Conservation (phyloP, 2,113 vertebrate genomes). For the Rhegmatorhina hoffmannsi region DNA sequence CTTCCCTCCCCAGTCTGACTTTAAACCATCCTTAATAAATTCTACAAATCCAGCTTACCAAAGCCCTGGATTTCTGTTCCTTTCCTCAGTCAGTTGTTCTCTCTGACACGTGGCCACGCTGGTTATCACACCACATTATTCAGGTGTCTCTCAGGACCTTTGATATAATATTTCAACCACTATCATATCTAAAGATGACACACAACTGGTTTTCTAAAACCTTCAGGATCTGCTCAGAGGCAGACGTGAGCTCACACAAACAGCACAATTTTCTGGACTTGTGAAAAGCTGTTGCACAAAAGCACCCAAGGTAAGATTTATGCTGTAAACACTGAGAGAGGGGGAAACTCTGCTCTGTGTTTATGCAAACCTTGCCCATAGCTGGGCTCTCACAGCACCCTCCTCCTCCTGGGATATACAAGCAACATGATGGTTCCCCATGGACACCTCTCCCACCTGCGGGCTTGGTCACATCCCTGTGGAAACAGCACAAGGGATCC, state of each 20-base stretch:
- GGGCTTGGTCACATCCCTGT: neutral
- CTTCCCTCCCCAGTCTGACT: neutral
- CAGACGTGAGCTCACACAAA: neutral
- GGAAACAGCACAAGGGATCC: neutral
- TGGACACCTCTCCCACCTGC: rapidly evolving
- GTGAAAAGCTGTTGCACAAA: neutral
- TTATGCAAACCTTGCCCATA: neutral
- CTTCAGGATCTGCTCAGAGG: neutral
- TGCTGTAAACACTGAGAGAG: neutral
- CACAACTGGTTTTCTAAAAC: neutral
- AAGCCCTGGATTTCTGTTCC: neutral
- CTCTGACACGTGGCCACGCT: neutral
- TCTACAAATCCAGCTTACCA: neutral
- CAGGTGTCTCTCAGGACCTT: neutral
- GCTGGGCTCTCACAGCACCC: neutral
- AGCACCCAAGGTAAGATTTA: neutral
- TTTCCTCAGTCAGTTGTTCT: neutral
- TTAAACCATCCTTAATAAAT: neutral
- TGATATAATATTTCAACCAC: neutral
- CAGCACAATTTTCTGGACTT: neutral
- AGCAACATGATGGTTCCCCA: rapidly evolving
- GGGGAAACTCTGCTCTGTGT: neutral
- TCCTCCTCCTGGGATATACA: rapidly evolving
- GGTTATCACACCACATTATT: neutral
- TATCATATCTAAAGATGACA: neutral